Base-by-base conservation (phyloP, 2,113 vertebrate species). In the Brienomyrus longianalis region DNA sequence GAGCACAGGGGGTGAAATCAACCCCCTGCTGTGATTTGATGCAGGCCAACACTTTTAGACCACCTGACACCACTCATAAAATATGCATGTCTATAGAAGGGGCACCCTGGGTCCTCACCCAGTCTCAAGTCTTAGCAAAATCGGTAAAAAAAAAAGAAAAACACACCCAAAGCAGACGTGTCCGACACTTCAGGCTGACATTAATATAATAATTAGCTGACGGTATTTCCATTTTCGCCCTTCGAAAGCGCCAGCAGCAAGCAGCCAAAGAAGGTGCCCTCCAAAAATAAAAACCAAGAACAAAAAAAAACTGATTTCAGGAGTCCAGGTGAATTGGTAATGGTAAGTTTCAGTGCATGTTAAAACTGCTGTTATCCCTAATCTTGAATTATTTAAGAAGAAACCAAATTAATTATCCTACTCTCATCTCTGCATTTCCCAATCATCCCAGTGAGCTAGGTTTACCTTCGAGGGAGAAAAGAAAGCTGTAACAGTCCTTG, bases 381-480 rank as follows among this genome's bases (percentile, higher is more conserved):
- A 88, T 80, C 45, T 43, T 88, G 86, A 59, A 9, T 11, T 17
- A 19, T 21, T n/a, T 43, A 80, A 83, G 39, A 77, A 54, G 70
- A 10, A 88, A 6, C 89, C 83, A 86, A 88, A 85, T 45, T 21
- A 52, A 35, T 88, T 11, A 91, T 50, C 88, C 48, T 43, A 45
- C 51, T 83, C 66, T 89, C 90, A 85, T 89, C 90, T 10, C 62
- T 70, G 31, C n/a, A 70, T 89, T 90, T 86, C 59, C 90, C 90
- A 90, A 6, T n/a, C 62, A 74, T 56, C 62, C 84, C 84, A 52
- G 17, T 31, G 27, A 89, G 45, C 21, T 13, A 54, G 66, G 10
- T 94, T 96, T 96, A 96, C 96, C 96, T 96, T 95, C 89, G 94
- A 86, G 91, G 93, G 93, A 95, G 95, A 94, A 95, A 95, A 93